A percentile compares a stretch with the other conserved stretches of the same genome.
Evolutionary conservation across 1,140 invertebrate genomes (phyloP).

Genomic region (Chrysopa pallens): DNA sequence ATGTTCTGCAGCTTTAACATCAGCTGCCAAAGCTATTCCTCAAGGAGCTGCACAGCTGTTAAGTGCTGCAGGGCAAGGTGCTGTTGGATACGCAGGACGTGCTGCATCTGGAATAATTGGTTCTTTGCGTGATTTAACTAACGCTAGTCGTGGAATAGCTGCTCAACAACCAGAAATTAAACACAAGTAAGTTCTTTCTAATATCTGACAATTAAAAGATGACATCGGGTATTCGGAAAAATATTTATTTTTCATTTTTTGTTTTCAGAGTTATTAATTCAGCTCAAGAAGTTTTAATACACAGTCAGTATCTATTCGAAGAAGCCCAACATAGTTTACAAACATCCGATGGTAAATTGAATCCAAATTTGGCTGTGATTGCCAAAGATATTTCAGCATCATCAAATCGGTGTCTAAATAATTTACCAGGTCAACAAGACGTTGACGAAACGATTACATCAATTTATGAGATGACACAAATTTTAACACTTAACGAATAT

Average conservation of each 20-base stretch:
- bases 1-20: conserved; percentile 48
- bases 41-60: conserved; percentile 65
- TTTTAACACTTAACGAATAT: conserved; percentile 51
- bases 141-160: conserved; percentile 45
- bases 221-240: not conserved
- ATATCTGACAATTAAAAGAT: not conserved
- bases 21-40: conserved; percentile 40
- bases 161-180: conserved; percentile 28
- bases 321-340: conserved; percentile 50
- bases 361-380: conserved; percentile 35
- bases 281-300: conserved; percentile 60
- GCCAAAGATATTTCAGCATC: conserved; percentile 33
- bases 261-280: conserved; percentile 40
- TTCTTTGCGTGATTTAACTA: conserved; percentile 47
- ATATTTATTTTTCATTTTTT: conserved; percentile 2
- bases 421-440: conserved; percentile 75
- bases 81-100: conserved; percentile 66
- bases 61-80: conserved; percentile 68
- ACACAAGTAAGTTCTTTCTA: conserved; percentile 18
- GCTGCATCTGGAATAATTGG: conserved; percentile 66
- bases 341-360: conserved; percentile 35
- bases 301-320: conserved; percentile 57
- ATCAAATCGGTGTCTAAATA: conserved; percentile 50
- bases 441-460: conserved; percentile 70
- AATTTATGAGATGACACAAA: conserved; percentile 58